Evolutionary conservation across 2,888 invertebrate species (phyloP).

Genomic region (Perizoma flavofasciatum): DNA sequence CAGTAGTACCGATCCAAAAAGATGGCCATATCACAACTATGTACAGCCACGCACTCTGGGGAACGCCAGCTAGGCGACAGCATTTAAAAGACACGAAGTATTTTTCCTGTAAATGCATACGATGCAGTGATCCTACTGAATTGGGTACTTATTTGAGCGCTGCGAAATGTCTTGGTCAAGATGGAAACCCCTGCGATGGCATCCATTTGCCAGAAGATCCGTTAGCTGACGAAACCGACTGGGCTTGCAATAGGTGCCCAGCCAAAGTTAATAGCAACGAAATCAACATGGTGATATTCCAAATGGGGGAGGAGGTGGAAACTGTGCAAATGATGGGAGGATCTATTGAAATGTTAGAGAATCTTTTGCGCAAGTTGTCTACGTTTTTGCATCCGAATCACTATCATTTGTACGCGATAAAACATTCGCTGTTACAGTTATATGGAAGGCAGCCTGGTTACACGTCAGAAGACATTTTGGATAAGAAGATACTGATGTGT

Average conservation of each 20-base stretch:
- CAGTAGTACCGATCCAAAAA: conserved; percentile 86
- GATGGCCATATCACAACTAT: conserved; percentile 91
- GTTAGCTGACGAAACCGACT: conserved; percentile 87
- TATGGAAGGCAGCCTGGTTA: conserved; percentile 88
- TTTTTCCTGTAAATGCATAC: conserved; percentile 88
- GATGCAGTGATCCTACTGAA: conserved; percentile 93
- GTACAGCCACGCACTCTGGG: conserved; percentile 95
- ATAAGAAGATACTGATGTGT: conserved; percentile 87
- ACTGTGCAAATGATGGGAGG: conserved; percentile 85
- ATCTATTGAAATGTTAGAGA: conserved; percentile 84
- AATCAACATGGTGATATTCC: conserved; percentile 86
- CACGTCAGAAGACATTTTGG: conserved; percentile 84
- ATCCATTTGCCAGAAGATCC: conserved; percentile 89
- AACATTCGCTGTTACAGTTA: conserved; percentile 92
- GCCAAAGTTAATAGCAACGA: conserved; percentile 86
- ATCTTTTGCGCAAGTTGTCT: conserved; percentile 86
- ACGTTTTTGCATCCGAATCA: conserved; percentile 93
- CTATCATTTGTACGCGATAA: conserved; percentile 91
- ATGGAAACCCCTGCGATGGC: conserved; percentile 85
- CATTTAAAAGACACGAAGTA: conserved; percentile 92
- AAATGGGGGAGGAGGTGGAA: conserved; percentile 91
- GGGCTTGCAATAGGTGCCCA: conserved; percentile 89
- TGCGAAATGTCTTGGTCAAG: conserved; percentile 86
- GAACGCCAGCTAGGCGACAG: conserved; percentile 90
- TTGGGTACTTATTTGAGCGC: conserved; percentile 89